Evolutionary conservation across 2,113 vertebrate genomes (phyloP).

Genomic region (Nesoenas mayeri): DNA sequence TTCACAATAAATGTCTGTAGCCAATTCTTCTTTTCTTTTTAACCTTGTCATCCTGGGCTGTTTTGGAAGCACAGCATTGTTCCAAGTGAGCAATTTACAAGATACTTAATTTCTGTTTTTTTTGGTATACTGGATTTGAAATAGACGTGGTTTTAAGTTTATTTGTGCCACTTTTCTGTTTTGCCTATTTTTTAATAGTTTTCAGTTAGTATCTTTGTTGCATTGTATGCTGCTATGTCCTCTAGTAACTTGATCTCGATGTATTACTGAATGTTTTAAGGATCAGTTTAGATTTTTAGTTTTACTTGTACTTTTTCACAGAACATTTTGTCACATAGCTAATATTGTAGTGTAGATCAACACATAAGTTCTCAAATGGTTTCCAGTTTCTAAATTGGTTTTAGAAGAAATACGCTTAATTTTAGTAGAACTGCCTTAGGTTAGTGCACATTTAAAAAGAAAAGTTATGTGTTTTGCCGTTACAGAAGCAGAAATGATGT

Average conservation of each 20-base stretch:
- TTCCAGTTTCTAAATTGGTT: neutral
- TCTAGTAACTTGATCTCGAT: neutral
- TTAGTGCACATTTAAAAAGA: neutral
- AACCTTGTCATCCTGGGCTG: neutral
- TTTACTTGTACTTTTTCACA: neutral
- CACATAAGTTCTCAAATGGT: neutral
- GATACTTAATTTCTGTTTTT: neutral
- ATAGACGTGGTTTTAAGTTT: neutral
- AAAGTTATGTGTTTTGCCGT: neutral
- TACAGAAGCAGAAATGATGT: neutral
- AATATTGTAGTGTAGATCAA: neutral
- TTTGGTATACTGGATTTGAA: neutral
- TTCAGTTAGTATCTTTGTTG: neutral
- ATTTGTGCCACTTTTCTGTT: neutral
- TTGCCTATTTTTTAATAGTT: neutral
- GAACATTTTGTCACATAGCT: neutral
- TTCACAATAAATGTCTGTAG: neutral
- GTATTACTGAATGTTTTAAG: neutral
- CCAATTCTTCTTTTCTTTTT: neutral
- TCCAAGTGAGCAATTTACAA: neutral
- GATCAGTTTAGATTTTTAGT: neutral
- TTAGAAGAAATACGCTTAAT: neutral
- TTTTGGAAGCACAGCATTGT: neutral
- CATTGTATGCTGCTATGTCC: neutral
- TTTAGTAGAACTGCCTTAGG: neutral